A percentile compares a stretch with the other conserved stretches of the same genome.
These are phyloP conservation scores for Xestia ashworthii DNA, from an alignment of 2,888 invertebrate species.

Conservation along the genomic window DNA sequence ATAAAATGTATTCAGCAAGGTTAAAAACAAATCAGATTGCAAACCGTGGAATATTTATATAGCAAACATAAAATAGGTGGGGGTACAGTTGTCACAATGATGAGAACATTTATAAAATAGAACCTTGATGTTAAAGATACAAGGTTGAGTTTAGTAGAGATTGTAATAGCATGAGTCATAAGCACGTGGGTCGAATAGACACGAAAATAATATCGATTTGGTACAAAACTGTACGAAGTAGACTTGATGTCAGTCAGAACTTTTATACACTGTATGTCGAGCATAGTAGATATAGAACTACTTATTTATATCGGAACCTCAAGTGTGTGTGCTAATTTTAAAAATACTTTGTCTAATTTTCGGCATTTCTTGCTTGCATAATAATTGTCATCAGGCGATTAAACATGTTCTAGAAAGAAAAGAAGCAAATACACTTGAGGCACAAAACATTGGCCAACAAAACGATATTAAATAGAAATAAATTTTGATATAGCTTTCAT, in stretches of 20 bases:
- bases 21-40: constrained; percentile 75
- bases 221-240: constrained; percentile 75
- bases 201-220: constrained; percentile 82
- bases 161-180: constrained; percentile 77
- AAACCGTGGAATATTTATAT: constrained; percentile 75
- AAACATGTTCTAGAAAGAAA: constrained; percentile 15
- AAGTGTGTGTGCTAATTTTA: constrained; percentile 56
- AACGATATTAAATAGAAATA: constrained; percentile 62
- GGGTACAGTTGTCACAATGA: constrained; percentile 71
- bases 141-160: constrained; percentile 73
- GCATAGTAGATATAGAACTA: constrained; percentile 53
- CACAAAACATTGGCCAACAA: constrained; percentile 64
- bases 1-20: constrained; percentile 76
- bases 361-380: constrained; percentile 22
- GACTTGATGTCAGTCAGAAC: constrained; percentile 61
- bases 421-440: constrained; percentile 56
- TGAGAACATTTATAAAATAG: constrained; percentile 63
- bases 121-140: constrained; percentile 67
- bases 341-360: constrained; percentile 26
- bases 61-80: constrained; percentile 74
- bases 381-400: constrained; percentile 8
- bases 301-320: constrained; percentile 63
- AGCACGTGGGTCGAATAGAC: constrained; percentile 74
- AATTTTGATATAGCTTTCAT: constrained; percentile 77
- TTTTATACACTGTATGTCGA: constrained; percentile 62